Base-by-base conservation (phyloP, 2,888 invertebrate species). In the Stenoptilia bipunctidactyla region DNA sequence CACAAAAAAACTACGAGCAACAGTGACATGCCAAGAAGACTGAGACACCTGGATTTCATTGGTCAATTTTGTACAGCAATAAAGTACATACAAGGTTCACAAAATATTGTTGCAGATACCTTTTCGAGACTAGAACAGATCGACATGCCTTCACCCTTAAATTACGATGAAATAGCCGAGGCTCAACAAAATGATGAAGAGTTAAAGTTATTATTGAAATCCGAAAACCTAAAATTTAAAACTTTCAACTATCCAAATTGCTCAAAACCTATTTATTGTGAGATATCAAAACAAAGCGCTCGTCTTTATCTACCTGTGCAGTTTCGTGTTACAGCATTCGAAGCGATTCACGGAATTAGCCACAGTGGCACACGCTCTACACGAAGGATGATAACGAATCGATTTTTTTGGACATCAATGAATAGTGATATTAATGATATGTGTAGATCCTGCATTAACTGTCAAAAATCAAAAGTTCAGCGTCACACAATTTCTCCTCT, bases 1-100 rank as follows among this genome's bases (percentile, higher is more conserved):
- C 39, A 41, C n/a, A 45, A 42, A 42, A 39, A 35, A 34, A 34
- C 33, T 40, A 33, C 35, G 35, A 40, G 40, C 12, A 37, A 27
- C 12, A 39, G 39, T 36, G 44, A 46, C 27, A 44, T 42, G 13
- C 41, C 43, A 1, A 38, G 41, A 37, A 34, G 42, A 15, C 15
- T 41, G 13, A 34, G 46, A 36, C 42, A 46, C 12, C 36, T 46
- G 9, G 40, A 43, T n/a, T 44, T 30, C 34, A 46, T 44, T n/a
- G 42, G 43, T 30, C 41, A 46, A 13, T 46, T 40, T 36, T 42
- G 42, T 34, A 37, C 30, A 10, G 27, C 34, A n/a, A 46, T 46
- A 4, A 13, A 40, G 13, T 27, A 46, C 34, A 40, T 42, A 2
- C 33, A 36, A 36, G 45, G 44, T 8, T 38, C 27, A 9, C 14